These are phyloP conservation scores for Zaprionus vittiger DNA, from an alignment of 1,140 invertebrate genomes.

Conservation along the genomic window DNA sequence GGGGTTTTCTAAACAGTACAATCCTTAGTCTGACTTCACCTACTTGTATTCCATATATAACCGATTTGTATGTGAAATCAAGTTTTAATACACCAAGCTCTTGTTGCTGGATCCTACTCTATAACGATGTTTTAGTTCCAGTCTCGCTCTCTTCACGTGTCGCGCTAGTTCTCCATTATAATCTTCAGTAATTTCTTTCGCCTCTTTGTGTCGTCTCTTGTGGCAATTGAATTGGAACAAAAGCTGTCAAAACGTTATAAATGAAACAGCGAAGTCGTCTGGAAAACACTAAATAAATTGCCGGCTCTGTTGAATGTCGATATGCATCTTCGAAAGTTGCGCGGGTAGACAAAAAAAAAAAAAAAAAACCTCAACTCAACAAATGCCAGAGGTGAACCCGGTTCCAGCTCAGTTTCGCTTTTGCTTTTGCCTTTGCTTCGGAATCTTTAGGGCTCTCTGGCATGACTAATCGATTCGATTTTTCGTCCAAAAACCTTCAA, in stretches of 20 bases:
- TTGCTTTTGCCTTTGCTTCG: constrained; percentile 1
- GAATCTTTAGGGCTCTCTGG: constrained; percentile 63
- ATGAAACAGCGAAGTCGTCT: constrained; percentile 68
- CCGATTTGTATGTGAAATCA: too few species aligned
- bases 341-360: constrained; percentile 13
- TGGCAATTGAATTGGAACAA: constrained; percentile 9
- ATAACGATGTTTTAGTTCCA: too few species aligned
- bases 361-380: constrained; percentile 43
- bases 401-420: constrained; percentile 12
- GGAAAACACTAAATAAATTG: constrained; percentile 79
- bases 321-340: constrained; percentile 39
- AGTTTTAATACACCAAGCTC: too few species aligned
- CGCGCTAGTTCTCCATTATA: background rate
- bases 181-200: constrained; percentile 6
- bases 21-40: too few species aligned
- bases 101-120: too few species aligned
- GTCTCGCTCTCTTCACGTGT: background rate
- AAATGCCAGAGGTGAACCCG: constrained; percentile 53
- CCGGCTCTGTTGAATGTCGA: constrained; percentile 57
- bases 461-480: constrained; percentile 82
- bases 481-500: constrained; percentile 71
- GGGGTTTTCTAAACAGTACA: too few species aligned
- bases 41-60: too few species aligned
- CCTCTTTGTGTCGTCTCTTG: constrained; percentile 1
- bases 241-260: constrained; percentile 50